Percentiles rank a stretch among this genome's conserved stretches.
Evolutionary conservation across 23 tunicate species (phyloP).

Genomic region (Phallusia fumigata): DNA sequence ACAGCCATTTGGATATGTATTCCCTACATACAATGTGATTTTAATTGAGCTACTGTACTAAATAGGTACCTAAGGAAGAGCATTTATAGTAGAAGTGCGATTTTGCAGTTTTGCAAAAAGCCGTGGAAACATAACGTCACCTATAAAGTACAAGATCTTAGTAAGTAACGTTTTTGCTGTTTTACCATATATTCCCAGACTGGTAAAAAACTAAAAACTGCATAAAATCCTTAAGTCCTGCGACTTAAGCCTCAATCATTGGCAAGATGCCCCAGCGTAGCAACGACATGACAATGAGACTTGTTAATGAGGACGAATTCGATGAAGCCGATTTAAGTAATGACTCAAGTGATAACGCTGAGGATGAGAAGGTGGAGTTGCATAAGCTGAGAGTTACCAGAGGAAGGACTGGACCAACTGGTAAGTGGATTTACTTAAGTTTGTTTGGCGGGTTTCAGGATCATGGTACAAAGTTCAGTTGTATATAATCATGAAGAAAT

Average conservation of each 20-base stretch:
- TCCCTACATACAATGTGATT: no score
- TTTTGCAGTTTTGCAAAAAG: no score
- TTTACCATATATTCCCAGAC: no score
- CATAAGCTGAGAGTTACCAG: conserved; percentile 34
- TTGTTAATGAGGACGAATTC: conserved; percentile 46
- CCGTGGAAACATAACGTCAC: no score
- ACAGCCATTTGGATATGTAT: no score
- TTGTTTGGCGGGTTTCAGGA: not conserved
- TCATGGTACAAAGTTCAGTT: not conserved
- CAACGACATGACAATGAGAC: conserved; percentile 26
- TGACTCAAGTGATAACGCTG: conserved; percentile 5
- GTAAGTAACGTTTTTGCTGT: no score
- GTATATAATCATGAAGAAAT: not conserved
- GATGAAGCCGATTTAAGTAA: conserved; percentile 45
- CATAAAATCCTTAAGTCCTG: no score
- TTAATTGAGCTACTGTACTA: no score
- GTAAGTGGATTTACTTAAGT: conserved; percentile 11
- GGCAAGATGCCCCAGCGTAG: not conserved
- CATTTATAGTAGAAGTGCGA: no score
- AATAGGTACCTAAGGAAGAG: no score
- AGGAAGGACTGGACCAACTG: conserved; percentile 17
- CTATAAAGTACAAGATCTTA: no score
- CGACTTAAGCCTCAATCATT: not conserved
- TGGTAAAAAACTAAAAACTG: no score
- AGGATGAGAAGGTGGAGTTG: conserved; percentile 17